Base-by-base conservation (phyloP, 2,113 vertebrate genomes). In the Willisornis vidua region DNA sequence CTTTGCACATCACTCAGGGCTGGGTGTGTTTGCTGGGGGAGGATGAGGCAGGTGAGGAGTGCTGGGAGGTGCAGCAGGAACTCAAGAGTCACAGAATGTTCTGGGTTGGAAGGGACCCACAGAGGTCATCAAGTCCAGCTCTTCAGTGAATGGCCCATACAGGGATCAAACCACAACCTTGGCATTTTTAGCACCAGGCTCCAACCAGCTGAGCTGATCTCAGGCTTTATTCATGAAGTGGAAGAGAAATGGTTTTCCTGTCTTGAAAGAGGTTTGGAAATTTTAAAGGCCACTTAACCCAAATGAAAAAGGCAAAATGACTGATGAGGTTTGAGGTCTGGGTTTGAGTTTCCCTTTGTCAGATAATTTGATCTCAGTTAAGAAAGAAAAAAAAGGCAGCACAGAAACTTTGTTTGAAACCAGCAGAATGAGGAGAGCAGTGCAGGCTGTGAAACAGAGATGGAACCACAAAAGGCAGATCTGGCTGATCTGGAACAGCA, bases 361-460 rank as follows among this genome's bases (percentile, higher is more conserved):
- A 18, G 5, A 5, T 45, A 10, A 24, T 62, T 49, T 45, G 41
- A 87, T 70, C 66, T 92, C 46, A 18, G 5, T 19, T 35, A 46
- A 65, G 58, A 61, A 16, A 31, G 41, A 41, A n/a, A 19, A 16
- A 39, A 24, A 9, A 5, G 12, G 37, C 33, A 20, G 3, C 19
- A 3, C 8, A 37, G 73, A 43, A 29, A 3, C 8, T 2, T 0
- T 8, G 15, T 55, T 28, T 5, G 6, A 39, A 31, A 54, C 29
- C 0, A 29, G n/a, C 61, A 54, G 52, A n/a, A 1, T 4, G 3
- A 24, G 45, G 63, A 43, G 55, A 26, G 41, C 43, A 8, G 14
- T 33, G 41, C 23, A 35, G n/a, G 41, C 13, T 14, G 39, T 41
- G 41, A 41, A 41, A 41, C 41, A 41, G 41, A 41, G 41, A 13